These are phyloP conservation scores for Gallinago nigripennis DNA, from an alignment of 2,797 vertebrate genomes.

Conservation along the genomic window DNA sequence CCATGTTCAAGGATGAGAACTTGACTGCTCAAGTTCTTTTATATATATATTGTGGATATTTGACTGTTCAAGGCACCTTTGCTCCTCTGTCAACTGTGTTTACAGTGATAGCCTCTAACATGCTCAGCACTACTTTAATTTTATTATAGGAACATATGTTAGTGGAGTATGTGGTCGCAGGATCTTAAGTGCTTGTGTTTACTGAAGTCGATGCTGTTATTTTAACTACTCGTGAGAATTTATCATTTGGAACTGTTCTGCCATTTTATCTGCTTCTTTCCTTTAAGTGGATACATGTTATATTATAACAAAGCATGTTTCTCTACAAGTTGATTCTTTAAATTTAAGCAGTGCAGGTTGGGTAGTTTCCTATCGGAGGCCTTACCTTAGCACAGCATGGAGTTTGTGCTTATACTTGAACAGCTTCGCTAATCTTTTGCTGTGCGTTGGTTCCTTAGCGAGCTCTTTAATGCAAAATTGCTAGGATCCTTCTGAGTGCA, in stretches of 20 bases:
- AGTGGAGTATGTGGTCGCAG: background rate
- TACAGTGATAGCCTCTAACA: background rate
- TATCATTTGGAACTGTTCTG: background rate
- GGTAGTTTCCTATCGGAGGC: background rate
- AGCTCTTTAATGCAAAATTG: constrained; percentile 4
- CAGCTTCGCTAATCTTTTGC: background rate
- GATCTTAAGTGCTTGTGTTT: background rate
- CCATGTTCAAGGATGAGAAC: background rate
- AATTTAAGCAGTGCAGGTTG: background rate
- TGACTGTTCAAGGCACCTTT: constrained; percentile 21
- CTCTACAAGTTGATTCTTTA: background rate
- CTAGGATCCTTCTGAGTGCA: background rate
- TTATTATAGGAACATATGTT: background rate
- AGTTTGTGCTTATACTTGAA: background rate
- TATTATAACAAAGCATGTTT: background rate
- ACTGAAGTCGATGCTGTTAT: background rate
- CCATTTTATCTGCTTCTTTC: background rate
- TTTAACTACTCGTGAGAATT: constrained; percentile 4
- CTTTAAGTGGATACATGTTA: background rate
- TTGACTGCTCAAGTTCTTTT: constrained; percentile 52
- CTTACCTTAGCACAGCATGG: background rate
- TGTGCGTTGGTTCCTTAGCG: constrained; percentile 4
- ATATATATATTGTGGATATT: constrained; percentile 45
- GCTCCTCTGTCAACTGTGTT: background rate
- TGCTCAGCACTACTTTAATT: background rate